phyloP scores from a whole-genome alignment of 2,113 vertebrate genomes.

The Oriolus oriolus region DNA sequence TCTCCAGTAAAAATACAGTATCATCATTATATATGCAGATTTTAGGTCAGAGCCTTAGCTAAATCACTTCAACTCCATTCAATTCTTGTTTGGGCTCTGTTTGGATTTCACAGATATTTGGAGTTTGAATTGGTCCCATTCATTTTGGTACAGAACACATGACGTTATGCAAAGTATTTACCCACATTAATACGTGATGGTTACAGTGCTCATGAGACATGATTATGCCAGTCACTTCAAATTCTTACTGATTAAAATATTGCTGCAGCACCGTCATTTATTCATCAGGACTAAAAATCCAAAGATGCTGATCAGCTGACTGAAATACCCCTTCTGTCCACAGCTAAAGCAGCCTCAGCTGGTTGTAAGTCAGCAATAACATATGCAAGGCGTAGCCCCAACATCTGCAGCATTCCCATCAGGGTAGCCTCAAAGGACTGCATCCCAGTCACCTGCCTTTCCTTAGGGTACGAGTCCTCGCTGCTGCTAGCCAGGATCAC shows the following conservation, averaged over 20 bases:
- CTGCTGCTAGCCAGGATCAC: too few relatives aligned
- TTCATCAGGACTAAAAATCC: not conserved
- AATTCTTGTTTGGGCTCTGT: not conserved
- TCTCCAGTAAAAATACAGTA: not conserved
- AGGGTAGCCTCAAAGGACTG: not conserved
- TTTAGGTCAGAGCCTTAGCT: not conserved
- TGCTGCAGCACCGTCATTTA: not conserved
- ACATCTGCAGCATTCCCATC: not conserved
- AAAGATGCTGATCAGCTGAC: not conserved
- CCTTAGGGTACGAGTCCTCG: accelerated
- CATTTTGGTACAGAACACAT: not conserved
- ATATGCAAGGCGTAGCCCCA: not conserved
- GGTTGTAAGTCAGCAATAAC: not conserved
- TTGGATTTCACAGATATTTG: not conserved
- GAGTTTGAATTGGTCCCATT: not conserved
- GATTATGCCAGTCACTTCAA: not conserved
- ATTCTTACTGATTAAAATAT: constrained; percentile 7
- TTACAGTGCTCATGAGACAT: not conserved
- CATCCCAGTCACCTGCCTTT: not conserved
- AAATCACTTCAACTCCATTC: not conserved
- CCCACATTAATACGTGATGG: not conserved
- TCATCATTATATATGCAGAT: not conserved
- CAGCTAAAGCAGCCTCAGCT: not conserved
- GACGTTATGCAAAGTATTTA: not conserved
- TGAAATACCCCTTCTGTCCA: not conserved